Evolutionary conservation across 1,140 invertebrate species (phyloP), one percentile per base, ranked within the genome.

Genomic region (Achroia grisella): DNA sequence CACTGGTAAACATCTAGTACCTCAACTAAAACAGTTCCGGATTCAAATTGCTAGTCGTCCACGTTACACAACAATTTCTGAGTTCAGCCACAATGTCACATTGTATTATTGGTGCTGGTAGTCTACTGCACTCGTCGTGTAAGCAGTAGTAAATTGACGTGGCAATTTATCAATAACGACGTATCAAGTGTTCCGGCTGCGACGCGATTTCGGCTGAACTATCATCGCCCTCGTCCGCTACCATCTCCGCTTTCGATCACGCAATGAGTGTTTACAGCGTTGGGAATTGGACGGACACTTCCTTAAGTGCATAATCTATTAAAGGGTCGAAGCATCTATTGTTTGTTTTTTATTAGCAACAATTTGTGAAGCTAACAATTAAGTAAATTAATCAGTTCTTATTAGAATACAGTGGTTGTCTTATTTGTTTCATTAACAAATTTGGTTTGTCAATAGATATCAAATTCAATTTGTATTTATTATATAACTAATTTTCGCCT

Each of bases 81-180:
- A 17, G 13, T 14, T 37, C 17, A 37, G 35, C 35, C 8, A 35
- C 33, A 37, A 37, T 17, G 42, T 32, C n/a, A 49, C 36, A 27
- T 44, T 44, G 48, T 33, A 15, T 30, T 35, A 41, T 44, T 48
- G 47, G 45, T 48, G 36, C 41, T 41, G 32, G 39, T 50, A 45
- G 34, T 39, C 36, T 48, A 44, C 56, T 70, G 64, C 67, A 62
- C 46, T 61, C 40, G 48, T 57, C 31, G 56, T 48, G 58, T 55
- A 56, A 71, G 62, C 52, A 65, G 49, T 48, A 51, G 39, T 48
- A 66, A 71, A 62, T 75, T 64, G 65, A 69, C 47, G 47, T 49
- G 56, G 74, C 74, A 81, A 81, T 81, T 81, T 81, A 81, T 81
- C 74, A 81, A 81, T 81, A 78, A 81, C 67, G 73, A 71, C 71